A percentile compares a stretch with the other conserved stretches of the same genome.
Evolutionary conservation across 2,888 invertebrate genomes (phyloP).

Genomic region (Drosophila mettleri): DNA sequence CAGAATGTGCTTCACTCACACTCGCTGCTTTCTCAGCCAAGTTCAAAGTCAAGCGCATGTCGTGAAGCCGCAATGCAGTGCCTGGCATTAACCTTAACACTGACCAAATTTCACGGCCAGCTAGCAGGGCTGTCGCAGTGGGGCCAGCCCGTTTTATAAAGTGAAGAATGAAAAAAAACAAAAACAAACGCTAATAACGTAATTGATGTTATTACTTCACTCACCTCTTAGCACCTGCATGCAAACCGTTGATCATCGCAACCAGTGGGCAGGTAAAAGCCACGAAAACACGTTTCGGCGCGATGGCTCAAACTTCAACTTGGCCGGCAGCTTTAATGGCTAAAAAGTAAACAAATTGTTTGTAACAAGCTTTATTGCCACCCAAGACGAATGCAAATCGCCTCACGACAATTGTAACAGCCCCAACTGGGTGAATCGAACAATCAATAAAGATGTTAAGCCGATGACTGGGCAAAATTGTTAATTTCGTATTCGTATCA

Average conservation of each 20-base stretch:
- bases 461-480: conserved; percentile 5
- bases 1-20: not conserved
- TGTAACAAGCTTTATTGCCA: conserved; percentile 63
- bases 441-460: not conserved
- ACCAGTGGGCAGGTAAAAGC: conserved; percentile 6
- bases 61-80: conserved; percentile 18
- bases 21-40: conserved; percentile 37
- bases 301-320: conserved; percentile 31
- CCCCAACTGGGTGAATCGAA: conserved; percentile 7
- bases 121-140: not conserved
- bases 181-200: conserved; percentile 3
- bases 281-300: conserved; percentile 43
- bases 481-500: not conserved
- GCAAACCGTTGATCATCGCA: conserved; percentile 52
- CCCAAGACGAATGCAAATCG: conserved; percentile 14
- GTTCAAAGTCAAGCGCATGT: conserved; percentile 68
- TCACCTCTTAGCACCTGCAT: conserved; percentile 44
- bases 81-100: conserved; percentile 46
- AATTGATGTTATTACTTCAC: conserved; percentile 47
- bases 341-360: conserved; percentile 25
- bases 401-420: conserved; percentile 12
- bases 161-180: not conserved
- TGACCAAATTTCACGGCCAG: conserved; percentile 38
- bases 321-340: conserved; percentile 10
- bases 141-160: conserved; percentile 15